Evolutionary conservation across 2,888 invertebrate species (phyloP), one percentile per base, ranked within the genome.

Genomic region (Trissolcus japonicus): DNA sequence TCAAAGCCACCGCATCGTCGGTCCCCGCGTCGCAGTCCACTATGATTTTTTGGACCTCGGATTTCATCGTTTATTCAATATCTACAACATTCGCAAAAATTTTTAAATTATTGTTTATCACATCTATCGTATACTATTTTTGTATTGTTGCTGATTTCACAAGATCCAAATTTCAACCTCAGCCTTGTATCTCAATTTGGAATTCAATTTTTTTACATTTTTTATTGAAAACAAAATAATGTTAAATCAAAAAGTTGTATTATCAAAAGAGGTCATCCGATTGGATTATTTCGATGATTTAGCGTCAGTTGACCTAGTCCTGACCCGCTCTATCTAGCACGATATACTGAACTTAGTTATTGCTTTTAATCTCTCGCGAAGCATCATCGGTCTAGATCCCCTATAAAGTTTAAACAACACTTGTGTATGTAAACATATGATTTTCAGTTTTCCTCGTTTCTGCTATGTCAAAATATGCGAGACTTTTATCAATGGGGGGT

Each of bases 1-100:
- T 86, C 48, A 94, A 81, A 0, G 93, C 93, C 86, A 92, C 89
- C 25, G 92, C 93, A 87, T 94, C 94, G 81, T 94, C 94, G 13
- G 91, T 90, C 0, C 93, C 93, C 17, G 91, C 91, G 86, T 94
- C 93, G 55, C 92, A 91, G 82, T 93, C 93, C 21, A 93, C 87
- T 71, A 94, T 90, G 21, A 91, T 80, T 78, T 83, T 84, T 21
- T 76, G 82, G 4, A 61, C 46, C 40, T 76, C 79, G 79, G 83
- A 84, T 25, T 78, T 72, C 80, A 80, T 80, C 6, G 4, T 61
- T 41, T 9, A 35, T 35, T 17, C 13, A n/a, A 21, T 41, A 2
- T 21, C 51, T 46, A 6, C 17, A 13, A 40, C 55, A 14, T 9
- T 9, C 19, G 1, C 3, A 48, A 51, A 51, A 51, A n/a, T n/a